These are phyloP conservation scores for Stichopus chloronotus DNA, from an alignment of 35 echinoderm and acorn worm species.

Conservation along the genomic window DNA sequence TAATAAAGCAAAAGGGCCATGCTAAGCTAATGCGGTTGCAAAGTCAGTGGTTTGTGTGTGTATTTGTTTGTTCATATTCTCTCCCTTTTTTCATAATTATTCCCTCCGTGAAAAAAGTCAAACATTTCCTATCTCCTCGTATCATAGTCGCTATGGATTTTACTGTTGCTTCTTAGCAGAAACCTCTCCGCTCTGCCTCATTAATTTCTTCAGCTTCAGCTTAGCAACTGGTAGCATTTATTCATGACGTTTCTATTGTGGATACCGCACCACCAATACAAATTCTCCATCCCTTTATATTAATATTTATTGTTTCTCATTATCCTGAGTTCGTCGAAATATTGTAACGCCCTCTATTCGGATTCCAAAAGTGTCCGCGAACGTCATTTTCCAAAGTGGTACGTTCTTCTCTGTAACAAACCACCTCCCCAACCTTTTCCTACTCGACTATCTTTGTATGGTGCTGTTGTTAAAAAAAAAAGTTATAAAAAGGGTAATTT, in stretches of 20 bases:
- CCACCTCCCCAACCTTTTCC: background rate
- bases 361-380: slow-evolving; percentile 1
- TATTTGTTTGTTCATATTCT: too few species aligned
- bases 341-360: background rate
- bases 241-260: slow-evolving; percentile 50
- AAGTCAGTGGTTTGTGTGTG: too few species aligned
- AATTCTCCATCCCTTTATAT: background rate
- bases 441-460: background rate
- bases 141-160: background rate
- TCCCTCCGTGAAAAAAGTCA: background rate
- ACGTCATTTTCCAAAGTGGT: slow-evolving; percentile 39
- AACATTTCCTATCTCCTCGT: background rate
- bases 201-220: background rate
- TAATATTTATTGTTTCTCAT: slow-evolving; percentile 24
- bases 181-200: background rate
- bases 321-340: slow-evolving; percentile 23
- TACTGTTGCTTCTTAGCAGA: background rate
- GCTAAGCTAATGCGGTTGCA: too few species aligned
- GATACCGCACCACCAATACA: slow-evolving; percentile 10
- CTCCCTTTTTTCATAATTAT: background rate
- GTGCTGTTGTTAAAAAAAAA: background rate
- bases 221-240: background rate
- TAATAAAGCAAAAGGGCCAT: too few species aligned
- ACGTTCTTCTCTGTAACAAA: background rate
- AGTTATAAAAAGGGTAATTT: background rate